These are phyloP conservation scores for Macquaria australasica DNA, from an alignment of 2,113 vertebrate species.

Conservation along the genomic window DNA sequence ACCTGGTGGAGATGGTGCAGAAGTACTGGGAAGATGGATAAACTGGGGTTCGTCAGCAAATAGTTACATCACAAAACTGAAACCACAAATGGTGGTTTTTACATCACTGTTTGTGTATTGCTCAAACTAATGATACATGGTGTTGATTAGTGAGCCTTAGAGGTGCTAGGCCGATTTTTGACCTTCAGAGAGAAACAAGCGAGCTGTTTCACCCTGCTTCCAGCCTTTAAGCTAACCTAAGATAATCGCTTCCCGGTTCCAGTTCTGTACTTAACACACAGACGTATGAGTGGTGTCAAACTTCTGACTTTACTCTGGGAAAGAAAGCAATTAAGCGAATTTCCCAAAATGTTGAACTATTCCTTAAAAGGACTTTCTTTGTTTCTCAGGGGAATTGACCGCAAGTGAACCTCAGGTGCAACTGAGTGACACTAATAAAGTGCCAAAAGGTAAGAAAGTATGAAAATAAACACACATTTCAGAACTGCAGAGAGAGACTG, in stretches of 20 bases:
- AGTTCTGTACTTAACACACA: not conserved
- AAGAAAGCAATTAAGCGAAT: not conserved
- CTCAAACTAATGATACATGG: not conserved
- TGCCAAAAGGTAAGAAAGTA: conserved; percentile 45
- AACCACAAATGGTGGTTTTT: not conserved
- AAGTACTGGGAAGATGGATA: not conserved
- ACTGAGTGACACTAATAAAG: not conserved
- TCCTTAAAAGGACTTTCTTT: conserved; percentile 5
- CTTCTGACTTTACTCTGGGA: not conserved
- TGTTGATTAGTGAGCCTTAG: not conserved
- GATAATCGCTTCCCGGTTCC: not conserved
- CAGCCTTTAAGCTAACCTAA: not conserved
- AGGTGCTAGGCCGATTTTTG: too few relatives aligned
- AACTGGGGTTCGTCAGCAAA: not conserved
- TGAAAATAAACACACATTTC: not conserved
- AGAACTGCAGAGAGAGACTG: not conserved
- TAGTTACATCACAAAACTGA: not conserved
- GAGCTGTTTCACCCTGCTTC: not conserved
- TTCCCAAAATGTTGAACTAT: not conserved
- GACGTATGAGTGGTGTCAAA: not conserved
- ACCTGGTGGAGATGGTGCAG: not conserved
- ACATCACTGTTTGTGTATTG: not conserved
- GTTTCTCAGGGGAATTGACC: conserved; percentile 47
- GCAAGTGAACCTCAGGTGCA: conserved; percentile 18
- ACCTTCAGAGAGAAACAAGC: too few relatives aligned